Evolutionary conservation across 2,797 vertebrate species (phyloP).

Genomic region (Gallinago nigripennis): DNA sequence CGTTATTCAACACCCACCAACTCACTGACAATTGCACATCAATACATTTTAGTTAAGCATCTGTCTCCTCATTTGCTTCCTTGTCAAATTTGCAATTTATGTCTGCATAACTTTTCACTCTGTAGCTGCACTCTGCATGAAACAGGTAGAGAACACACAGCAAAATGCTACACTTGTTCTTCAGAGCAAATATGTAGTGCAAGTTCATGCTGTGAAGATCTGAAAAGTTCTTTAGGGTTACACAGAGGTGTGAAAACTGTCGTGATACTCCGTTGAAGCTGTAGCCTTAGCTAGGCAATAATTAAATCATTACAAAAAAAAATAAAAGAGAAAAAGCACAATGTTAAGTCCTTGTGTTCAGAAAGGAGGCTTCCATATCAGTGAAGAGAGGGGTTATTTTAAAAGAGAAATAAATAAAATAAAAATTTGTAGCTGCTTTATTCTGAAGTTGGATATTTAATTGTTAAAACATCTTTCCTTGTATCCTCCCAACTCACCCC

Average conservation of each 20-base stretch:
- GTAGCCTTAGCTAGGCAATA: slow-evolving; percentile 57
- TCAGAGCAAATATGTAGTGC: slow-evolving; percentile 70
- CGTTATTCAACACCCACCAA: slow-evolving; percentile 53
- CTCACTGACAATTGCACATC: slow-evolving; percentile 67
- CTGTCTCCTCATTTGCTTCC: slow-evolving; percentile 73
- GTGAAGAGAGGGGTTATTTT: not conserved
- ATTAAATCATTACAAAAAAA: slow-evolving; percentile 24
- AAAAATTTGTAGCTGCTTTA: slow-evolving; percentile 25
- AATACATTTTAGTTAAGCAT: slow-evolving; percentile 66
- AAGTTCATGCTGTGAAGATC: slow-evolving; percentile 77
- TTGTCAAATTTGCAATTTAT: slow-evolving; percentile 79
- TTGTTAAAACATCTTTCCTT: slow-evolving; percentile 12
- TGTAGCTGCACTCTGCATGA: slow-evolving; percentile 61
- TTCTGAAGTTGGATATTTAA: slow-evolving; percentile 47
- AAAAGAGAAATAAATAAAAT: not conserved
- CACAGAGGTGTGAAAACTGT: slow-evolving; percentile 71
- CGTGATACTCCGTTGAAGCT: slow-evolving; percentile 49
- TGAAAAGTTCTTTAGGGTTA: slow-evolving; percentile 69
- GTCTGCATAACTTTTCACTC: slow-evolving; percentile 82
- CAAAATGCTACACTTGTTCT: slow-evolving; percentile 61
- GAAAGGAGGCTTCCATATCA: not conserved
- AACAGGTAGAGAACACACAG: slow-evolving; percentile 74
- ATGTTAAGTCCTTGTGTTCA: not conserved
- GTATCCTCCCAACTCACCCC: not conserved
- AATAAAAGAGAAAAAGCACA: not conserved